phyloP scores from a whole-genome alignment of 2,113 vertebrate species.

The Acanthochromis polyacanthus region DNA sequence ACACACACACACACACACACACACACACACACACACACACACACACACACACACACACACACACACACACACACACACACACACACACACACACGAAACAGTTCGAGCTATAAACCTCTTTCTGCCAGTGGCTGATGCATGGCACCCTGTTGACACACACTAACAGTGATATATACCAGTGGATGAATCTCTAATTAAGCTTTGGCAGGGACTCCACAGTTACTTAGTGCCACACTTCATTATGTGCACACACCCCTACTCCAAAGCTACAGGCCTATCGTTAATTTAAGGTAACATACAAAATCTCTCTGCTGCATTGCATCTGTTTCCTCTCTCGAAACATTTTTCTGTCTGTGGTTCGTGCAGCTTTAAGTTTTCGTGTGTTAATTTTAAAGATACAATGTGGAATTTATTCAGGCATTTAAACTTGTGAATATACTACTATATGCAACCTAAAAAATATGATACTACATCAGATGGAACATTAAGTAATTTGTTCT shows the following conservation, averaged over 20 bases:
- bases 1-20: conserved; percentile 33
- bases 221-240: conserved; percentile 89
- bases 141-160: conserved; percentile 90
- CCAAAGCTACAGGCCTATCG: conserved; percentile 75
- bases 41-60: not conserved
- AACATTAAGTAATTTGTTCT: conserved; percentile 4
- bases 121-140: conserved; percentile 87
- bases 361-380: conserved; percentile 41
- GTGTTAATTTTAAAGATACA: conserved; percentile 47
- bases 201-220: conserved; percentile 89
- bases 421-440: conserved; percentile 16
- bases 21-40: conserved; percentile 36
- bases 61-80: conserved; percentile 56
- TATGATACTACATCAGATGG: not conserved
- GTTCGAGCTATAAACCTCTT: conserved; percentile 88
- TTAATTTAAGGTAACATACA: conserved; percentile 86
- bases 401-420: conserved; percentile 33
- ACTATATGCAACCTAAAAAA: conserved; percentile 2
- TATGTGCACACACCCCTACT: conserved; percentile 85
- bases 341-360: conserved; percentile 40
- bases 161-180: conserved; percentile 93
- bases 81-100: not conserved
- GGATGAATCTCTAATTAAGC: conserved; percentile 95
- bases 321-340: conserved; percentile 58
- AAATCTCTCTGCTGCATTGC: conserved; percentile 66